Base-by-base conservation (phyloP, 2,797 vertebrate species). In the Malacoctenus gilli region DNA sequence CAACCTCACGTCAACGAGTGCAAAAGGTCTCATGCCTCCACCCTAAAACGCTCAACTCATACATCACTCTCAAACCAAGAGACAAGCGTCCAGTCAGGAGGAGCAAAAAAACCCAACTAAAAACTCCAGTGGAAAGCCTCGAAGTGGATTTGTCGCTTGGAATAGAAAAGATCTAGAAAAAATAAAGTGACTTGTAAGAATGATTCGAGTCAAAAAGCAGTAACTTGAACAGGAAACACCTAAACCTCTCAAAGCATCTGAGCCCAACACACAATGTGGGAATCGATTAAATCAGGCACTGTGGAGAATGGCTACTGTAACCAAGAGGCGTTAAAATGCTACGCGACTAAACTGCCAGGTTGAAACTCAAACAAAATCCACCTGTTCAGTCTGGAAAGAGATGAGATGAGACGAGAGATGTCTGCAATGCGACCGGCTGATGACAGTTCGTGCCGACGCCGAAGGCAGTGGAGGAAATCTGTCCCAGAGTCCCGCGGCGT, bases 131-230 rank as follows among this genome's bases (percentile, higher is more conserved):
- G 61, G 55, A 81, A 72, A 68, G 11, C 4, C 34, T 48, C 19
- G 9, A 31, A 61, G 44, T 44, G 68, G 63, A 32, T 70, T 70
- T 50, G 69, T 82, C 77, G 67, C 2, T 63, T 4, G 23, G 8
- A 25, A 25, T 4, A 8, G 30, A 59, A 28, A 21, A 34, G 59
- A 57, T 37, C 42, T 46, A 42, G 11, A 78, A 68, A 59, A 56
- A 43, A 13, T 42, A 38, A 59, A 67, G 41, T 38, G 12, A 37
- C 72, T 58, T 70, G 62, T 42, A 52, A 32, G 25, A 75, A 56
- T 15, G 12, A 21, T 58, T 47, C 22, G 59, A 57, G 54, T 48
- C 35, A 19, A 71, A 60, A 35, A 14, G 8, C 43, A 61, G 36
- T 18, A 28, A 8, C 18, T 39, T 20, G 0, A 46, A 30, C 5